Percentiles rank a stretch among this genome's conserved stretches.
Conservation (phyloP, 2,797 vertebrate species). For the Falco berigora region DNA sequence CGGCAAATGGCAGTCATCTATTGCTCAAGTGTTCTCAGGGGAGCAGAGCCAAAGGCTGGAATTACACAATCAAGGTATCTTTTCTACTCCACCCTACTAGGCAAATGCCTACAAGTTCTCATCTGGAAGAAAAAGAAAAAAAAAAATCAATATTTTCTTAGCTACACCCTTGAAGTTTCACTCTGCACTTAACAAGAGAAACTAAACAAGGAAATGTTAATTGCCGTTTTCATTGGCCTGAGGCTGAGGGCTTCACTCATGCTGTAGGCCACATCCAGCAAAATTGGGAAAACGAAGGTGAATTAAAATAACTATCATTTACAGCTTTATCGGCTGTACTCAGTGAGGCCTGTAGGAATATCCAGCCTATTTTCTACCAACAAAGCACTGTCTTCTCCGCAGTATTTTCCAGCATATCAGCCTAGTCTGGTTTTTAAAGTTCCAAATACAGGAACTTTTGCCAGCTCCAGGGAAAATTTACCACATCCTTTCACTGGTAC, state of each 20-base stretch:
- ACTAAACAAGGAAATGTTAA: background rate
- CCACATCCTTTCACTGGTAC: conserved; percentile 15
- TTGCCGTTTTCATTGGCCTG: background rate
- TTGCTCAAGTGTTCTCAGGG: conserved; percentile 50
- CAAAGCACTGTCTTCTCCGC: background rate
- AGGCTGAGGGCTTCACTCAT: background rate
- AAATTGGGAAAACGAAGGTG: rapidly evolving
- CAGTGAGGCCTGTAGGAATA: background rate
- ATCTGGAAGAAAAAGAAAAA: background rate
- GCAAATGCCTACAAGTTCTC: conserved; percentile 54
- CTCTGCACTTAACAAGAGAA: background rate
- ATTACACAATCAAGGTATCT: conserved; percentile 64
- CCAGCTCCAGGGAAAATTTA: conserved; percentile 26
- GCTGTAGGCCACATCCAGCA: background rate
- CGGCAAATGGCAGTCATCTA: conserved; percentile 5
- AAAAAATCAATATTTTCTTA: background rate
- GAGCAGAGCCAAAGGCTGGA: conserved; percentile 34
- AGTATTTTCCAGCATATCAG: background rate
- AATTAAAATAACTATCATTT: background rate
- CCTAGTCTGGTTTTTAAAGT: background rate
- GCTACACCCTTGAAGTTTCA: conserved; percentile 11
- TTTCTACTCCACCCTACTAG: conserved; percentile 7
- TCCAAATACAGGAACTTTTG: background rate
- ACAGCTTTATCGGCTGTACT: background rate
- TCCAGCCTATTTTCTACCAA: background rate